Evolutionary conservation across 2,797 vertebrate genomes (phyloP).

Genomic region (Lutjanus argentimaculatus): DNA sequence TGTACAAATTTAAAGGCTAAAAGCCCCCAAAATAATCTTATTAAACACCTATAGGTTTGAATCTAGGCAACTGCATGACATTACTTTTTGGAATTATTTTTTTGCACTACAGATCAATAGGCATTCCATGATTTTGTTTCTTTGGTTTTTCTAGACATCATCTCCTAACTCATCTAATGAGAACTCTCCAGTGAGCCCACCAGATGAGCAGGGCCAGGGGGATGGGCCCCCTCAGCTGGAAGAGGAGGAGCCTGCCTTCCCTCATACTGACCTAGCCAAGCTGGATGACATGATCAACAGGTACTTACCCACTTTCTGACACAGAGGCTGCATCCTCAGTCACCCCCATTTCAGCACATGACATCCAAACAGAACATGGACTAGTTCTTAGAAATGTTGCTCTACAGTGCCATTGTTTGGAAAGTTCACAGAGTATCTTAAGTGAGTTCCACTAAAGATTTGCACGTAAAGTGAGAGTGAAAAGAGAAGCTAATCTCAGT

Average conservation of each 20-base stretch:
- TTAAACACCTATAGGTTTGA: background rate
- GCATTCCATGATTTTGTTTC: background rate
- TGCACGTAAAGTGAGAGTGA: background rate
- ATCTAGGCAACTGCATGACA: background rate
- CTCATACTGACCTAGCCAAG: conserved; percentile 99
- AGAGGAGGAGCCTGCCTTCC: conserved; percentile 99
- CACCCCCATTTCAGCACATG: background rate
- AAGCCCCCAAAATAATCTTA: no score
- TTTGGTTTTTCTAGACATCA: conserved; percentile 87
- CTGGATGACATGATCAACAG: conserved; percentile 99
- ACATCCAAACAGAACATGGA: background rate
- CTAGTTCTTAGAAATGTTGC: background rate
- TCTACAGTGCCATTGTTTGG: background rate
- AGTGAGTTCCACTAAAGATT: background rate
- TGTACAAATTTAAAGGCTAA: no score
- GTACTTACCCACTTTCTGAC: conserved; percentile 76
- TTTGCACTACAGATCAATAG: background rate
- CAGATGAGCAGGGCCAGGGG: conserved; percentile 94
- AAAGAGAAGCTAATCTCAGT: background rate
- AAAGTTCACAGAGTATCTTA: background rate
- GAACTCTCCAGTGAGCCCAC: conserved; percentile 98
- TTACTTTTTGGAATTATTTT: background rate
- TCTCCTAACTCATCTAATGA: conserved; percentile 99
- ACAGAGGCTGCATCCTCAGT: background rate
- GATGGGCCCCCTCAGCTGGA: conserved; percentile 94